Evolutionary conservation across 2,113 vertebrate genomes (phyloP).

Genomic region (Elanus axillaris): DNA sequence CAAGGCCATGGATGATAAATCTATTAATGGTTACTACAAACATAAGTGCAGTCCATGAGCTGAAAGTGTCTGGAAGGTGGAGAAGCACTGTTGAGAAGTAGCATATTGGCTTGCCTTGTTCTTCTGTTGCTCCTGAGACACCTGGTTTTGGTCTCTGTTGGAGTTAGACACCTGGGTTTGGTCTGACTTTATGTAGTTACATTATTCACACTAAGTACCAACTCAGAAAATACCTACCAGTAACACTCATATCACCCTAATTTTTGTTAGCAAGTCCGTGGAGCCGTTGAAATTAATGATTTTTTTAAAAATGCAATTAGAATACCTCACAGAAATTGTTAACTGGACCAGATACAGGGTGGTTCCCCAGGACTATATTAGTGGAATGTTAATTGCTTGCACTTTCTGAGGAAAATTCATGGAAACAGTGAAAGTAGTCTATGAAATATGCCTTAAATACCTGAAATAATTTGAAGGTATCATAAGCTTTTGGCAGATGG

Average conservation of each 20-base stretch:
- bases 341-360: neutral
- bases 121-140: neutral
- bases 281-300: neutral
- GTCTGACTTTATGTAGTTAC: neutral
- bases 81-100: neutral
- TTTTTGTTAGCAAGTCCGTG: neutral
- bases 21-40: neutral
- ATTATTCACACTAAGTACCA: neutral
- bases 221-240: neutral
- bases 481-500: constrained; percentile 51
- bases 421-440: neutral
- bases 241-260: neutral
- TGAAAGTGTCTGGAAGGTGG: neutral
- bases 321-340: neutral
- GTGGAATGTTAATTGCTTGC: neutral
- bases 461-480: constrained; percentile 37
- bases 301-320: neutral
- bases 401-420: neutral
- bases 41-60: neutral
- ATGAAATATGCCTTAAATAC: neutral
- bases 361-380: neutral
- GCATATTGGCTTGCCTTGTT: neutral
- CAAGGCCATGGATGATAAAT: neutral
- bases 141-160: neutral
- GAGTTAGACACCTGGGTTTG: neutral